Evolutionary conservation across 1,140 invertebrate genomes (phyloP).

Genomic region (Laupala kohalensis): DNA sequence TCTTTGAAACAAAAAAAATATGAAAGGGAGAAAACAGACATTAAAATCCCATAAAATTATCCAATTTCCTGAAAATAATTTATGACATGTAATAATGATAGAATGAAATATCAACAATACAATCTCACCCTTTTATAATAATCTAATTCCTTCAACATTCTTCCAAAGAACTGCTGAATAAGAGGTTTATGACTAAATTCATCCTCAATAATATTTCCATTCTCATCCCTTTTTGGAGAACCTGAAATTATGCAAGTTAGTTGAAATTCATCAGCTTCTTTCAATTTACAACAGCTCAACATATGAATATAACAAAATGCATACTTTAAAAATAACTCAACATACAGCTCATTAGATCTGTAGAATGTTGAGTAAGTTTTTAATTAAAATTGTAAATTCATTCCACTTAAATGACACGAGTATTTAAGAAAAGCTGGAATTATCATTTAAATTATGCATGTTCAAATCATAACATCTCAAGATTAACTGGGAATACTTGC

Average conservation of each 20-base stretch:
- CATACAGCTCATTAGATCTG: not conserved
- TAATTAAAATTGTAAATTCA: no score
- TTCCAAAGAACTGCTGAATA: conserved; percentile 52
- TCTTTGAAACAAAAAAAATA: no score
- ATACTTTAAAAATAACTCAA: not conserved
- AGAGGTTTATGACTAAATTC: conserved; percentile 62
- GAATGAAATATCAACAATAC: no score
- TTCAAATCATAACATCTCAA: not conserved
- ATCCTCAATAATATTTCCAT: conserved; percentile 64
- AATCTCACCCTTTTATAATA: conserved; percentile 61
- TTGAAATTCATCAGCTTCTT: no score
- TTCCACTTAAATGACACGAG: no score
- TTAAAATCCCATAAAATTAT: no score
- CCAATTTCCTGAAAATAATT: no score
- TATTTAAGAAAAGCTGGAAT: no score
- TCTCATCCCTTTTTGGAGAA: conserved; percentile 51
- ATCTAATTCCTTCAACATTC: conserved; percentile 59
- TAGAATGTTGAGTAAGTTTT: no score
- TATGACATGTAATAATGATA: no score
- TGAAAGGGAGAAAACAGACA: no score
- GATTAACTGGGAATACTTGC: conserved; percentile 8
- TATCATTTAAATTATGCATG: not conserved
- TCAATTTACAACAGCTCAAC: no score
- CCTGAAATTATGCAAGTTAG: conserved; percentile 43
- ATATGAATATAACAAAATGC: not conserved